Evolutionary conservation across 1,140 invertebrate species (phyloP), one percentile per base, ranked within the genome.

Genomic region (Lordiphosa clarofinis): DNA sequence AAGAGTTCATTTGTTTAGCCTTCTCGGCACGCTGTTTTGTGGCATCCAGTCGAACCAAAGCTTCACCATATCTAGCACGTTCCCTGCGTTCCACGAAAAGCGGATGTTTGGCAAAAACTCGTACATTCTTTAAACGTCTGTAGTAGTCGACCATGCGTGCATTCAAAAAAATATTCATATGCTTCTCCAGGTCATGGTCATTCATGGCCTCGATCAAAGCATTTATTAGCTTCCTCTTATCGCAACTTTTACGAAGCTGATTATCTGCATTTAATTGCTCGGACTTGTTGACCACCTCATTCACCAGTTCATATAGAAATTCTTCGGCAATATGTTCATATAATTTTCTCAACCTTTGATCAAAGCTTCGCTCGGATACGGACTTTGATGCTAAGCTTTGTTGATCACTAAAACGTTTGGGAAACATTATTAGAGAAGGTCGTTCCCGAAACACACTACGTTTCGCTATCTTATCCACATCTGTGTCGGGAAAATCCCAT

Each of bases 141-240:
- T n/a, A 53, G 19, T 66, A 67, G 0, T 79, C 74, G 0, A 4
- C 3, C 7, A 74, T n/a, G 5, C 78, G 78, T 1, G 0, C 1
- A 13, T 39, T 42, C 1, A 79, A 39, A 37, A 61, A 54, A 1
- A 0, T 9, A 13, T 70, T 61, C n/a, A 9, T 11, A 1, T 28
- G 10, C 4, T 40, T 58, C 9, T 70, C 54, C 0, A n/a, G 0
- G 1, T 12, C 7, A 9, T 39, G 47, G 0, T 1, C 5, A 4
- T 69, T n/a, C 4, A 2, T 3, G 2, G 39, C 0, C 0, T 9
- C 4, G 0, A 5, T 21, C 1, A 79, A 4, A 5, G 12, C 24
- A 0, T 5, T 0, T 0, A 47, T 4, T 0, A 79, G 54, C 28
- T 74, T 81, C 0, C 0, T n/a, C 11, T 66, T 81, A 19, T 79